Conservation (phyloP, 2,888 invertebrate genomes). For the Mantis religiosa region DNA sequence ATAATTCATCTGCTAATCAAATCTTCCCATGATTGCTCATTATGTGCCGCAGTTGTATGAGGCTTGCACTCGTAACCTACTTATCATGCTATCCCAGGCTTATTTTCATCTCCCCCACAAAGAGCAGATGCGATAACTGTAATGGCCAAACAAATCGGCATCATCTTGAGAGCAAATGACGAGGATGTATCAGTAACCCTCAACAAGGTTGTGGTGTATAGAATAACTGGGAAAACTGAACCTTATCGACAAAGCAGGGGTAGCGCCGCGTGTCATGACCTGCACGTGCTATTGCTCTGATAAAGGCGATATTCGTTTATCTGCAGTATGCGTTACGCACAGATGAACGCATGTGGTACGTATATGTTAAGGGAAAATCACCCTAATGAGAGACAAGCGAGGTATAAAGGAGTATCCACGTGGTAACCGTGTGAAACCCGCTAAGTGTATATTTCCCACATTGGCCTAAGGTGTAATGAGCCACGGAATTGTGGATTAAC, state of each 20-base stretch:
- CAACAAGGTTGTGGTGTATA: not conserved
- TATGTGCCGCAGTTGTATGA: not conserved
- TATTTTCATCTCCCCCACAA: not conserved
- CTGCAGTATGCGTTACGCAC: not conserved
- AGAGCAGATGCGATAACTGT: not conserved
- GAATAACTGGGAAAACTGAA: not conserved
- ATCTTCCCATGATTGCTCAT: too few relatives aligned
- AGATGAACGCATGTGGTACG: not conserved
- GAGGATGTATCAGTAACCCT: constrained; percentile 10
- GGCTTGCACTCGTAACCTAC: not conserved
- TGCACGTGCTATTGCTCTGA: not conserved
- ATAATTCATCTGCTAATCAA: not conserved
- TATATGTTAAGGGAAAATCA: not conserved
- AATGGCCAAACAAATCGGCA: not conserved
- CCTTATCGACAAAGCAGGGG: not conserved
- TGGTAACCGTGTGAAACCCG: constrained; percentile 18
- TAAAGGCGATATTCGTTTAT: not conserved
- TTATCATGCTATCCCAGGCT: not conserved
- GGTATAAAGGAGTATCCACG: not conserved
- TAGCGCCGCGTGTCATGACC: not conserved
- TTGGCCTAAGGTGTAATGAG: not conserved
- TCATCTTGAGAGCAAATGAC: not conserved
- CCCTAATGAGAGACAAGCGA: too few relatives aligned
- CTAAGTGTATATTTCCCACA: constrained; percentile 11
- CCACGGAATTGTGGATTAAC: not conserved